These are phyloP conservation scores for Macrotus californicus DNA, from an alignment of 2,113 vertebrate species.

Conservation along the genomic window DNA sequence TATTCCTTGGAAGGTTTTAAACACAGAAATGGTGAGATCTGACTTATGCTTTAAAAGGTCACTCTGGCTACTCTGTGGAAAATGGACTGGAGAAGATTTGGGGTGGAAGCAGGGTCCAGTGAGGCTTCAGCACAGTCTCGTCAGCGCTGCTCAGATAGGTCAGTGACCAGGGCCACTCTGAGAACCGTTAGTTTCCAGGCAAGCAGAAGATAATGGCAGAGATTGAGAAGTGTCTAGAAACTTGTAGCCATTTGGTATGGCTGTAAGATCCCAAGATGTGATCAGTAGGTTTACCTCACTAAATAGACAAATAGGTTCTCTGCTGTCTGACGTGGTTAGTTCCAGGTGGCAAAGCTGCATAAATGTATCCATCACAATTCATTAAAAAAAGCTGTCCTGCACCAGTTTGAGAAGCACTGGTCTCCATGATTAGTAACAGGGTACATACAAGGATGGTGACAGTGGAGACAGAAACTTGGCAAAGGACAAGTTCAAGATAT, in stretches of 20 bases:
- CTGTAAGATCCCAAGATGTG: background rate
- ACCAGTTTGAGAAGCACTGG: background rate
- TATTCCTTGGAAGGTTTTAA: background rate
- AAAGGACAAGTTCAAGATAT: background rate
- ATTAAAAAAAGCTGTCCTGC: background rate
- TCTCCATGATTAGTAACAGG: background rate
- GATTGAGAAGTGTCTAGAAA: background rate
- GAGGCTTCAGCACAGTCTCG: background rate
- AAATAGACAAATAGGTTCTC: background rate
- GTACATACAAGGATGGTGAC: background rate
- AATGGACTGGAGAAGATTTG: background rate
- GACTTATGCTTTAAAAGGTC: background rate
- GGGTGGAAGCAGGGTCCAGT: background rate
- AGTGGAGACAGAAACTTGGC: background rate
- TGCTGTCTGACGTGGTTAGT: background rate
- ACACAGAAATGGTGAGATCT: background rate
- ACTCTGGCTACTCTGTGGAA: background rate
- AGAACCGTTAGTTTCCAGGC: background rate
- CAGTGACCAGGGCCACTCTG: background rate
- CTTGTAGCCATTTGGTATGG: background rate
- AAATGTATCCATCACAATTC: background rate
- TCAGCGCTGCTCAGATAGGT: background rate
- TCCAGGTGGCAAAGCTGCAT: background rate
- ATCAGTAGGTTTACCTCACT: background rate
- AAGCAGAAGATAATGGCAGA: background rate